Percentiles rank a stretch among this genome's conserved stretches.
These are phyloP conservation scores for Ianthella basta DNA, from an alignment of 37 sponge, comb jelly and placozoan species.

Conservation along the genomic window DNA sequence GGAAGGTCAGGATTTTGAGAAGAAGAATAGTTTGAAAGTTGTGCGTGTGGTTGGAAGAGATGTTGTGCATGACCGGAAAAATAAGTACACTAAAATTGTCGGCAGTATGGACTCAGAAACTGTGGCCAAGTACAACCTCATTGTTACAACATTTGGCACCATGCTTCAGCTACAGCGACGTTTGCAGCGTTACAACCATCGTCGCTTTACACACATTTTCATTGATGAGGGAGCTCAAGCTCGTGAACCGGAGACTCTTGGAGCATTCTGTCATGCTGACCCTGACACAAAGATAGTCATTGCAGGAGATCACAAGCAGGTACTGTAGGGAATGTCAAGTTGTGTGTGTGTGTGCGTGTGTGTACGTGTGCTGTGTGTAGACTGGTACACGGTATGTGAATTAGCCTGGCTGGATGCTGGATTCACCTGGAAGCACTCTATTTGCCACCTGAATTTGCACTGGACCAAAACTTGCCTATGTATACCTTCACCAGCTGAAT, in stretches of 20 bases:
- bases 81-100: too few relatives aligned
- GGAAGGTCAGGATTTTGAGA: background rate
- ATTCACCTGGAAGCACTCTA: too few relatives aligned
- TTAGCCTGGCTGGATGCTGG: too few relatives aligned
- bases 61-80: too few relatives aligned
- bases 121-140: too few relatives aligned
- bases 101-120: too few relatives aligned
- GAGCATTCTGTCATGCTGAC: constrained; percentile 58
- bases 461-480: too few relatives aligned
- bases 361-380: background rate
- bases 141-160: constrained; percentile 16
- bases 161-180: background rate
- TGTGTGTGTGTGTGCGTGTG: background rate
- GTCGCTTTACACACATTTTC: constrained; percentile 66
- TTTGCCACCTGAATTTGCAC: too few relatives aligned
- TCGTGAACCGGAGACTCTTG: constrained; percentile 75
- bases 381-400: background rate
- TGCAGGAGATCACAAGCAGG: constrained; percentile 83
- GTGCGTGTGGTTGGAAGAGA: too few relatives aligned
- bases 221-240: constrained; percentile 85
- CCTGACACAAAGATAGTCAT: constrained; percentile 66
- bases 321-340: background rate
- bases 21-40: too few relatives aligned
- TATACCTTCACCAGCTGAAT: too few relatives aligned
- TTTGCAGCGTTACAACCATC: background rate